Percentiles rank a stretch among this genome's conserved stretches.
Evolutionary conservation across 2,113 vertebrate genomes (phyloP).

Genomic region (Amphilophus citrinellus): DNA sequence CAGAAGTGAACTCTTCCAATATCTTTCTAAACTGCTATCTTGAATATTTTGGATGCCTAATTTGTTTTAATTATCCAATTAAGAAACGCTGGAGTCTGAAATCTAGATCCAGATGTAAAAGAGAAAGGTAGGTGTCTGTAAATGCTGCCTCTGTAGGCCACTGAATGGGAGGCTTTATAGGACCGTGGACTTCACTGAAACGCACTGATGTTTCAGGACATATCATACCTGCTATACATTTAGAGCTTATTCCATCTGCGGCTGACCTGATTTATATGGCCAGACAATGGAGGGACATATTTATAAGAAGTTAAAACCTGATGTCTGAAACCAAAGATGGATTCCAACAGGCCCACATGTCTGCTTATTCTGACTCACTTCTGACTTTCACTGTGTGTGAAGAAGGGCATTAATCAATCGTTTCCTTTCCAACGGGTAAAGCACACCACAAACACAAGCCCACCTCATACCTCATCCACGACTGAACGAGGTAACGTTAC

Average conservation of each 20-base stretch:
- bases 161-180: not conserved
- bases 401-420: slow-evolving; percentile 30
- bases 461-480: slow-evolving; percentile 10
- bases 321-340: slow-evolving; percentile 16
- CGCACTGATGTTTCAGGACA: rapidly evolving
- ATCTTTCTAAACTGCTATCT: not conserved
- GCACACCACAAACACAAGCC: slow-evolving; percentile 10
- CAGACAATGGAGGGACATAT: slow-evolving; percentile 8
- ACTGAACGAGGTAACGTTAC: slow-evolving; percentile 48
- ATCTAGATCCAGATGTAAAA: not conserved
- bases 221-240: not conserved
- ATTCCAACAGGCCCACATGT: not conserved
- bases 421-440: slow-evolving; percentile 20
- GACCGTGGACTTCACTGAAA: not conserved
- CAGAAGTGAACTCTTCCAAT: too few species aligned
- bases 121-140: rapidly evolving
- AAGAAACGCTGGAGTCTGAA: rapidly evolving
- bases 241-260: not conserved
- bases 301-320: not conserved
- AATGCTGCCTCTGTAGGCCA: not conserved
- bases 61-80: not conserved
- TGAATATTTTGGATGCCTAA: rapidly evolving
- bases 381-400: not conserved
- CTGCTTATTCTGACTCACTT: not conserved
- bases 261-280: slow-evolving; percentile 1